A percentile compares a stretch with the other conserved stretches of the same genome.
phyloP scores from a whole-genome alignment of 2,888 invertebrate genomes.

The Chrysomela aeneicollis region DNA sequence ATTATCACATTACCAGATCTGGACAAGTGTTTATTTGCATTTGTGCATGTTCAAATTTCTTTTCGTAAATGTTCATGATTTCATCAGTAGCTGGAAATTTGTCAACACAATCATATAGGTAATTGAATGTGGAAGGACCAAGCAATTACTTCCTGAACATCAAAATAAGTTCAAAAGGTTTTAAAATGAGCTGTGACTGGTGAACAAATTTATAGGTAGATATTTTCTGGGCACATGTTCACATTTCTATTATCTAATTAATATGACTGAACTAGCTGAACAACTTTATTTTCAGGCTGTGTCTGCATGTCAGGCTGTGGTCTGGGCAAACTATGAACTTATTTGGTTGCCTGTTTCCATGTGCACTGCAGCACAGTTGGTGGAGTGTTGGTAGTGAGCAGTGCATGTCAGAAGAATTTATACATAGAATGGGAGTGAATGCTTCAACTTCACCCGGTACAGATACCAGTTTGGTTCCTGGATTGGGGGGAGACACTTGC shows the following conservation, averaged over 20 bases:
- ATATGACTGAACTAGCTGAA: not conserved
- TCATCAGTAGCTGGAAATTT: no score
- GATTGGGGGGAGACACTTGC: conserved; percentile 51
- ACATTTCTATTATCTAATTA: not conserved
- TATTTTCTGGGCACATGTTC: not conserved
- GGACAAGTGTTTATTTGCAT: not conserved
- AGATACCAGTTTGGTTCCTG: conserved; percentile 46
- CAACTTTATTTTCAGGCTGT: conserved; percentile 50
- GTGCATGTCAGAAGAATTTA: conserved; percentile 60
- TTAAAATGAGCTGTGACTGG: not conserved
- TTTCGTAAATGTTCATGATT: no score
- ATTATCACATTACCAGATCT: not conserved
- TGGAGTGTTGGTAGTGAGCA: conserved; percentile 58
- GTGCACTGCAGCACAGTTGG: conserved; percentile 67
- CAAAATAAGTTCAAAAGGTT: not conserved
- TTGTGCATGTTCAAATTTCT: not conserved
- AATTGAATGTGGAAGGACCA: not conserved
- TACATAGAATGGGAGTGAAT: conserved; percentile 61
- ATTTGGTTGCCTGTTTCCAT: conserved; percentile 67
- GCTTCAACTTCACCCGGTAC: conserved; percentile 57
- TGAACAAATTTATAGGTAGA: not conserved
- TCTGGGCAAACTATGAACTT: conserved; percentile 69
- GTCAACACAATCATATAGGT: no score
- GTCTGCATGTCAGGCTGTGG: conserved; percentile 63
- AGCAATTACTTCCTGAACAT: not conserved